Evolutionary conservation across 1,140 invertebrate species (phyloP), one percentile per base, ranked within the genome.

Genomic region (Listronotus bonariensis): DNA sequence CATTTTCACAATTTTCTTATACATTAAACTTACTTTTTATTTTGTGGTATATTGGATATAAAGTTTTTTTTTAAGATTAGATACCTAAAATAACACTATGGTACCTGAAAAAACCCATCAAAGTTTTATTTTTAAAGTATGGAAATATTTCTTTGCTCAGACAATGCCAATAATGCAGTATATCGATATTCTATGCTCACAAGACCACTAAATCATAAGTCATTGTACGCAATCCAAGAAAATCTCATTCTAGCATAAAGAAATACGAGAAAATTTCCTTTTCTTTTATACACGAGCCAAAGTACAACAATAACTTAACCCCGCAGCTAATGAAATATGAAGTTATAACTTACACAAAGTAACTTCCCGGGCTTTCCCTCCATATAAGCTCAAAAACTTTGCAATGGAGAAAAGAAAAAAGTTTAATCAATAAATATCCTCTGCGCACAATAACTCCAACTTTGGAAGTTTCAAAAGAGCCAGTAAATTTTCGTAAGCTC

Each of bases 401-500:
- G 17, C 45, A 52, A 32, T 36, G 40, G 7, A 51, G 48, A 65
- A 65, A 58, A 45, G 56, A 54, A 68, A 58, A 68, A 68, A 68
- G 55, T 63, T 57, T 41, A 68, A 70, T 68, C 68, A 56, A 70
- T 70, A 70, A 63, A 63, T 58, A 57, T 58, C 51, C 42, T 36
- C 42, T 12, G 40, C 51, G 61, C 40, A 45, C 42, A 58, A 59
- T 59, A 67, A 60, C 49, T 65, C 63, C 61, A 60, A 56, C 40
- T 64, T 49, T 49, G 59, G 38, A 65, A 56, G 54, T 68, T 55
- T 60, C 38, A 70, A 72, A 65, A 58, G 54, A 54, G 58, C 31
- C 58, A 55, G 55, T 73, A 74, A 73, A 72, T 70, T 68, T 49
- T 26, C 45, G 38, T 62, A 57, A 65, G 56, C 68, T 72, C 68